A percentile compares a stretch with the other conserved stretches of the same genome.
phyloP scores from a whole-genome alignment of 2,113 vertebrate genomes.

The Albula goreensis region DNA sequence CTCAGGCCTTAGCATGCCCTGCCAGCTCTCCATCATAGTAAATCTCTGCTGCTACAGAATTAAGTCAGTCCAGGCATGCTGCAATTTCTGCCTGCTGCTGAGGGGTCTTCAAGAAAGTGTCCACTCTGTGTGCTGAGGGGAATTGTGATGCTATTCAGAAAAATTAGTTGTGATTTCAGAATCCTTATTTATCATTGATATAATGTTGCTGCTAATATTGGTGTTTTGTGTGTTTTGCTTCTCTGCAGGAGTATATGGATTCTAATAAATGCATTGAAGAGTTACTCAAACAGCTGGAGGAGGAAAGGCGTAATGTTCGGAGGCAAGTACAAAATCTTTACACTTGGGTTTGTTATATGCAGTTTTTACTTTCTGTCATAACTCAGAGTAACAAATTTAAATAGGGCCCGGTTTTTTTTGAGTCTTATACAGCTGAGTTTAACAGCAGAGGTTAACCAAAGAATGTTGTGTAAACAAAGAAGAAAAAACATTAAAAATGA shows the following conservation, averaged over 20 bases:
- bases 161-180: not conserved
- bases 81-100: not conserved
- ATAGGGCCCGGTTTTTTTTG: not conserved
- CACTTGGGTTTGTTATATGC: not conserved
- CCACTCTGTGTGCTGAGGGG: not conserved
- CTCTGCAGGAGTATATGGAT: conserved; percentile 82
- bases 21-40: not conserved
- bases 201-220: not conserved
- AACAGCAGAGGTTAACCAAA: not conserved
- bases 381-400: not conserved
- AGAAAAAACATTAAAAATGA: too few species aligned
- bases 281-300: conserved; percentile 82
- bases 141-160: not conserved
- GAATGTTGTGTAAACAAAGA: too few species aligned
- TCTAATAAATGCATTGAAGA: conserved; percentile 85
- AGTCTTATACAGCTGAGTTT: not conserved
- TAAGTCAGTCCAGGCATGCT: not conserved
- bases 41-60: not conserved
- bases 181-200: not conserved
- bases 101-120: not conserved
- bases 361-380: not conserved
- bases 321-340: conserved; percentile 65
- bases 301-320: conserved; percentile 79
- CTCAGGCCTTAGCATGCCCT: not conserved
- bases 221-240: conserved; percentile 38